Evolutionary conservation across 2,888 invertebrate species (phyloP).

Genomic region (Phengaris arion): DNA sequence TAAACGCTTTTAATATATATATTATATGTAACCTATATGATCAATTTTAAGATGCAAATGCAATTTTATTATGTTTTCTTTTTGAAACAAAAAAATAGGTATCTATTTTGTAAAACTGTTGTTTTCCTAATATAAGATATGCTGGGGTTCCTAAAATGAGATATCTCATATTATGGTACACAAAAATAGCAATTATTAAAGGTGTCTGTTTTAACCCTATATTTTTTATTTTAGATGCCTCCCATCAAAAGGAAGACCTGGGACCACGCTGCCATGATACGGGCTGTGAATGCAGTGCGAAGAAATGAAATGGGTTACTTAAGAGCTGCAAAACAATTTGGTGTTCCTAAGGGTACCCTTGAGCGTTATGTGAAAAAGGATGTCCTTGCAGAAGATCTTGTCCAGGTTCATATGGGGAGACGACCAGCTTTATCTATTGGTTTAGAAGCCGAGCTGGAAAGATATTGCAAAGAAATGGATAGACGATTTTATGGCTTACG

Average conservation of each 20-base stretch:
- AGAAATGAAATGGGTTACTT: constrained; percentile 21
- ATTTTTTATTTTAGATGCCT: too few species aligned
- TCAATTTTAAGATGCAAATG: too few species aligned
- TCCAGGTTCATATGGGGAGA: constrained; percentile 23
- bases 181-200: neutral
- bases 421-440: constrained; percentile 20
- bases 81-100: too few species aligned
- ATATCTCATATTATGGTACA: constrained; percentile 17
- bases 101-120: too few species aligned
- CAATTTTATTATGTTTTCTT: too few species aligned
- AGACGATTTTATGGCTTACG: neutral
- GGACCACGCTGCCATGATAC: constrained; percentile 7
- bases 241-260: too few species aligned
- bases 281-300: constrained; percentile 23
- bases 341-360: too few species aligned
- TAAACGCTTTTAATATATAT: too few species aligned
- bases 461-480: constrained; percentile 24
- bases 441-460: constrained; percentile 25
- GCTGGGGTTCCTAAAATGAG: constrained; percentile 19
- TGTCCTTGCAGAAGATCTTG: too few species aligned
- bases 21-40: too few species aligned
- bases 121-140: constrained; percentile 17
- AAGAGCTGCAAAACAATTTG: constrained; percentile 22
- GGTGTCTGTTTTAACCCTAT: neutral
- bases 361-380: too few species aligned